Conservation (phyloP, 1,140 invertebrate genomes). For the Pectinophora gossypiella region DNA sequence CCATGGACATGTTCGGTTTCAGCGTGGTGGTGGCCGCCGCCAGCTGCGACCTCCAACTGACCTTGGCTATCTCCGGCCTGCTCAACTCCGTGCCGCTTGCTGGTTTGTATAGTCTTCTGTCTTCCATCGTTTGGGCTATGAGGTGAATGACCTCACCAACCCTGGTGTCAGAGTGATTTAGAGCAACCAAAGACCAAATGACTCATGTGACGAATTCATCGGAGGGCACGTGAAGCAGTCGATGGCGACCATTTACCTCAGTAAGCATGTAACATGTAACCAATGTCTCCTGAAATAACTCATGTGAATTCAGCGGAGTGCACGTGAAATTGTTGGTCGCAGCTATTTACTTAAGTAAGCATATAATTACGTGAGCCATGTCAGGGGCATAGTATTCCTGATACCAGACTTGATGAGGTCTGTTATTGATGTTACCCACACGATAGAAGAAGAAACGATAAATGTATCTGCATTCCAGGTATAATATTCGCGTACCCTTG, state of each 20-base stretch:
- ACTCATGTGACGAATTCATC: too few species aligned
- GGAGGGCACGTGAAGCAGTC: too few species aligned
- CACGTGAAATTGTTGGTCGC: too few species aligned
- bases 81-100: conserved; percentile 36
- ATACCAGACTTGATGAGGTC: neutral
- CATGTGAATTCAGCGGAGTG: too few species aligned
- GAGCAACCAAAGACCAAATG: too few species aligned
- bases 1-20: conserved; percentile 41
- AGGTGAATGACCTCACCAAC: too few species aligned
- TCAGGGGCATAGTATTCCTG: neutral
- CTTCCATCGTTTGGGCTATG: too few species aligned
- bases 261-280: too few species aligned
- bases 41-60: conserved; percentile 31
- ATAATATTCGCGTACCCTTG: conserved; percentile 73
- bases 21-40: conserved; percentile 32
- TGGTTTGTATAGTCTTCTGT: too few species aligned
- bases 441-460: neutral
- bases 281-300: too few species aligned
- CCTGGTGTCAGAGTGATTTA: too few species aligned
- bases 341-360: neutral
- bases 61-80: conserved; percentile 24
- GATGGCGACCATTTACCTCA: too few species aligned
- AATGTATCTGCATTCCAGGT: conserved; percentile 20
- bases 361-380: neutral
- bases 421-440: neutral